phyloP scores from a whole-genome alignment of 2,888 invertebrate species.

The Mongoloraphidia duomilia region DNA sequence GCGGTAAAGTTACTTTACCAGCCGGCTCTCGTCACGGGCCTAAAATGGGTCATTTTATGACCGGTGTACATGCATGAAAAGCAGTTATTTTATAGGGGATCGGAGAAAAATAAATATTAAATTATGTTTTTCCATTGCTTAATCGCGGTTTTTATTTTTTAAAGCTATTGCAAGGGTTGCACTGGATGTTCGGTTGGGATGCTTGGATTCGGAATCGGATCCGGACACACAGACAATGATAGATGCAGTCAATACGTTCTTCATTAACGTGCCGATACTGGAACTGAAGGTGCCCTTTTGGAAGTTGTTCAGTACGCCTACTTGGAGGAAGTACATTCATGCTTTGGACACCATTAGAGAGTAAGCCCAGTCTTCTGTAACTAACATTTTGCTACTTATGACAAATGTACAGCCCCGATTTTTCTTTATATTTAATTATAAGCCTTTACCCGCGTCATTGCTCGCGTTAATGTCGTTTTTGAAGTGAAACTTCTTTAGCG shows the following conservation, averaged over 20 bases:
- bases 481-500: no score
- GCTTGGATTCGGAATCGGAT: slow-evolving; percentile 38
- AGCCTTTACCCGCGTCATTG: no score
- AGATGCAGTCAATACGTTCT: slow-evolving; percentile 50
- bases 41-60: no score
- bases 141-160: slow-evolving; percentile 3
- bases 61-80: no score
- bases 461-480: no score
- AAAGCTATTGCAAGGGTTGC: slow-evolving; percentile 51
- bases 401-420: no score
- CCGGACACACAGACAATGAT: slow-evolving; percentile 46
- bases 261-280: slow-evolving; percentile 46
- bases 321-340: slow-evolving; percentile 44
- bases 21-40: no score
- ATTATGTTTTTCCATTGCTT: no score
- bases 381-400: background rate
- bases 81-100: no score
- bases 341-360: slow-evolving; percentile 53
- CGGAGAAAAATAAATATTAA: no score
- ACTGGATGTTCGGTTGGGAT: slow-evolving; percentile 47
- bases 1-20: no score
- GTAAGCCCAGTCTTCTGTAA: slow-evolving; percentile 25
- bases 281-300: slow-evolving; percentile 54
- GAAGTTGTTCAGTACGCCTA: slow-evolving; percentile 46
- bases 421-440: no score